These are phyloP conservation scores for Paracentrotus lividus DNA, from an alignment of 53 echinoderm and acorn worm genomes.

Conservation along the genomic window DNA sequence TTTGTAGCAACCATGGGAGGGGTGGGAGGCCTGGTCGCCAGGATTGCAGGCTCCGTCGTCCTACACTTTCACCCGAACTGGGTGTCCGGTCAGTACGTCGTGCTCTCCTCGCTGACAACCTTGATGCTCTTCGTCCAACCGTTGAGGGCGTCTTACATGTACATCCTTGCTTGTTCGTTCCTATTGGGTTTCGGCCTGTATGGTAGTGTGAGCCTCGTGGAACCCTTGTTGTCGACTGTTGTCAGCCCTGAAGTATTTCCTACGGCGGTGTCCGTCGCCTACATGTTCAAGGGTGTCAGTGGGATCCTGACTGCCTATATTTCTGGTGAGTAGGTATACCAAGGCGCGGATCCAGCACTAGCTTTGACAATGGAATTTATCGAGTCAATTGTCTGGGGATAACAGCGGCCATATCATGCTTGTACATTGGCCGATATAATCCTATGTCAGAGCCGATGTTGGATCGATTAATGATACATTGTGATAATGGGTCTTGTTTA, in stretches of 20 bases:
- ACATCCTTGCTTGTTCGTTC: constrained; percentile 40
- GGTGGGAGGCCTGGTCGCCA: constrained; percentile 50
- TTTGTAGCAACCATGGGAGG: constrained; percentile 38
- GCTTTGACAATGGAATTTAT: neutral
- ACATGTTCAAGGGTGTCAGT: constrained; percentile 11
- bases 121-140: constrained; percentile 25
- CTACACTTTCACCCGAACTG: constrained; percentile 37
- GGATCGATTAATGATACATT: too few species aligned
- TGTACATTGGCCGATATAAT: too few species aligned
- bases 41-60: neutral
- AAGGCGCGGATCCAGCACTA: neutral
- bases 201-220: neutral
- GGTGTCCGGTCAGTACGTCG: neutral
- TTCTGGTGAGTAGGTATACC: constrained; percentile 20
- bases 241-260: constrained; percentile 21
- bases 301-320: neutral
- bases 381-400: neutral
- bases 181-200: constrained; percentile 5
- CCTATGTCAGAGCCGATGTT: too few species aligned
- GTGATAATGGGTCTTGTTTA: neutral
- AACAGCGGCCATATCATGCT: neutral
- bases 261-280: constrained; percentile 19
- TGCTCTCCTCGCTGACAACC: neutral
- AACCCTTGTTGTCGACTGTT: constrained; percentile 6
- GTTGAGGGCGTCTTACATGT: constrained; percentile 29